Percentiles rank a stretch among this genome's conserved stretches.
phyloP scores from a whole-genome alignment of 2,797 vertebrate species.

The Hemitrygon akajei region DNA sequence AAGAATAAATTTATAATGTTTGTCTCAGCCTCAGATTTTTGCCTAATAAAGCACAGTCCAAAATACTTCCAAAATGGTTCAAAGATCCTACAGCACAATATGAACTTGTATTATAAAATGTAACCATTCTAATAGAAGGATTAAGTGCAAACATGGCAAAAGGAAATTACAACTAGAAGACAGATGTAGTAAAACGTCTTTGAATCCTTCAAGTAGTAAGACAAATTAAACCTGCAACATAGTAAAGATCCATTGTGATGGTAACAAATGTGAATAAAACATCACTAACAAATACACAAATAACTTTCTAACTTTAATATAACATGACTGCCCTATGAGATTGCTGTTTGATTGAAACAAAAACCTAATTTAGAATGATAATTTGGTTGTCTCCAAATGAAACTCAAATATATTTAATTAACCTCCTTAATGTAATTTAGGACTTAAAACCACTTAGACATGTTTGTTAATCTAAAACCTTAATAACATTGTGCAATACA shows the following conservation, averaged over 20 bases:
- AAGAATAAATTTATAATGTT: conserved; percentile 9
- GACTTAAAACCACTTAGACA: neutral
- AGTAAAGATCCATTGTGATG: neutral
- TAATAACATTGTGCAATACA: neutral
- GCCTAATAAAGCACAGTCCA: neutral
- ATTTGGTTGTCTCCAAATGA: neutral
- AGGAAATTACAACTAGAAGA: neutral
- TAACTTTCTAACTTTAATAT: neutral
- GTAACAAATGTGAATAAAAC: neutral
- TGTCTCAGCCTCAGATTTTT: neutral
- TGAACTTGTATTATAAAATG: neutral
- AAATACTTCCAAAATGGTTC: neutral
- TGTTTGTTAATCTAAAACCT: conserved; percentile 1
- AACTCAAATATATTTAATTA: conserved; percentile 7
- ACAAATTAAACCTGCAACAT: neutral
- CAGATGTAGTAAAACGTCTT: neutral
- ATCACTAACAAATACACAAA: neutral
- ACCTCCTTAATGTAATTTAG: neutral
- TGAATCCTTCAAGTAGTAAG: neutral
- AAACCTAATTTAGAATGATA: neutral
- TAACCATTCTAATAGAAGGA: too few relatives aligned
- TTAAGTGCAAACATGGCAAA: neutral
- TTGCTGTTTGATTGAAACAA: neutral
- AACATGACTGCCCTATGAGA: neutral
- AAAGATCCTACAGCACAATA: neutral